A percentile compares a stretch with the other conserved stretches of the same genome.
phyloP scores from a whole-genome alignment of 92 coral and sea anemone species.

The Parazoanthus swiftii region DNA sequence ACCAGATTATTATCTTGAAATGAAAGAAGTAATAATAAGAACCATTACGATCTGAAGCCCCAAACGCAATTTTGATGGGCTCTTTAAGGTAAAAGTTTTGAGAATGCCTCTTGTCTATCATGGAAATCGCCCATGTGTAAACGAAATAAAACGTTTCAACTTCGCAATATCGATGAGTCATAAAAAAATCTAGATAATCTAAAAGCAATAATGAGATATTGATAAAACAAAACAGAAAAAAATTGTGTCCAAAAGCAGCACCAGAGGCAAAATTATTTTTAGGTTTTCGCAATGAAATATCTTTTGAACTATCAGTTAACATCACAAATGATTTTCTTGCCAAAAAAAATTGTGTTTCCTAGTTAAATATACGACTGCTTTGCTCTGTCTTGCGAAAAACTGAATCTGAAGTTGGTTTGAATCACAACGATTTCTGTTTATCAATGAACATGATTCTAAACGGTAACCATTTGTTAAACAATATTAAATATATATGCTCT shows the following conservation, averaged over 20 bases:
- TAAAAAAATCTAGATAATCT: background rate
- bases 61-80: conserved; percentile 2
- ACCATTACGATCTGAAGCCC: background rate
- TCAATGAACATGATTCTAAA: background rate
- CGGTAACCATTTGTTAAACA: background rate
- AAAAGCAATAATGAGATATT: background rate
- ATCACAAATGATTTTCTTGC: background rate
- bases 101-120: background rate
- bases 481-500: no score
- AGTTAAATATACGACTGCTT: background rate
- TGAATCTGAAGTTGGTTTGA: background rate
- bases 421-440: background rate
- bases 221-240: no score
- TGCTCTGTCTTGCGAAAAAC: background rate
- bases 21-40: background rate
- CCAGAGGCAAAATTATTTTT: background rate
- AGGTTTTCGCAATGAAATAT: background rate
- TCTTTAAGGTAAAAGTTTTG: background rate
- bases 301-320: background rate
- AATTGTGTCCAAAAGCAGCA: background rate
- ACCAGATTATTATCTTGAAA: conserved; percentile 22
- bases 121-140: background rate
- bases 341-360: background rate
- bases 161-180: background rate
- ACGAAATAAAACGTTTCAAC: background rate